Conservation (phyloP, 2,113 vertebrate genomes). For the Ciconia boyciana region DNA sequence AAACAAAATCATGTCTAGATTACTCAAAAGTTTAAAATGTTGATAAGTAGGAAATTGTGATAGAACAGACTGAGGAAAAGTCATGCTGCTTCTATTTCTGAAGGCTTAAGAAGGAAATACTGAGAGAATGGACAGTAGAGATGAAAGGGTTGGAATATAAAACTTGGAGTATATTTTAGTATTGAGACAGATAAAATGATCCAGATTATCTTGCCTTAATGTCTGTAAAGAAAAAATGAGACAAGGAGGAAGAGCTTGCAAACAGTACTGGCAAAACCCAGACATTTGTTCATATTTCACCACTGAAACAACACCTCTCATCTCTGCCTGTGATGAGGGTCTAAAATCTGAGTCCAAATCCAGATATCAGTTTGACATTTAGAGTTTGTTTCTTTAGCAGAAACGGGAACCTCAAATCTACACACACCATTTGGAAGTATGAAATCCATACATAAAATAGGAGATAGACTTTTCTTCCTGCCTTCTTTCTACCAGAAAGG, state of each 20-base stretch:
- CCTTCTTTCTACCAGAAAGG: neutral
- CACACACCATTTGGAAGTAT: neutral
- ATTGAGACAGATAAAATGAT: neutral
- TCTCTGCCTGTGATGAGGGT: accelerated
- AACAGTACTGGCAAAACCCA: neutral
- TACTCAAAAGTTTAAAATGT: neutral
- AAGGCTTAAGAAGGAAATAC: neutral
- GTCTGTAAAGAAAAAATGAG: neutral
- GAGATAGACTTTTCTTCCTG: neutral
- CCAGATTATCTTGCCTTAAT: neutral
- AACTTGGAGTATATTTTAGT: neutral
- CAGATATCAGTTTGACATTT: neutral
- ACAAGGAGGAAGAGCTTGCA: neutral
- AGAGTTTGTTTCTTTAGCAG: neutral
- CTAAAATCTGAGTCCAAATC: neutral
- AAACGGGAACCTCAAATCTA: neutral
- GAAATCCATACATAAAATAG: neutral
- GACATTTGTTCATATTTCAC: neutral
- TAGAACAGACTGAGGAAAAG: neutral
- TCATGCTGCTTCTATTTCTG: neutral
- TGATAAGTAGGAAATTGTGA: neutral
- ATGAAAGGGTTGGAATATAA: neutral
- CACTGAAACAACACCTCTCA: neutral
- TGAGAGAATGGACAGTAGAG: neutral
- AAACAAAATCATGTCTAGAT: neutral